A percentile compares a stretch with the other conserved stretches of the same genome.
These are phyloP conservation scores for Trinectes maculatus DNA, from an alignment of 2,113 vertebrate species.

Conservation along the genomic window DNA sequence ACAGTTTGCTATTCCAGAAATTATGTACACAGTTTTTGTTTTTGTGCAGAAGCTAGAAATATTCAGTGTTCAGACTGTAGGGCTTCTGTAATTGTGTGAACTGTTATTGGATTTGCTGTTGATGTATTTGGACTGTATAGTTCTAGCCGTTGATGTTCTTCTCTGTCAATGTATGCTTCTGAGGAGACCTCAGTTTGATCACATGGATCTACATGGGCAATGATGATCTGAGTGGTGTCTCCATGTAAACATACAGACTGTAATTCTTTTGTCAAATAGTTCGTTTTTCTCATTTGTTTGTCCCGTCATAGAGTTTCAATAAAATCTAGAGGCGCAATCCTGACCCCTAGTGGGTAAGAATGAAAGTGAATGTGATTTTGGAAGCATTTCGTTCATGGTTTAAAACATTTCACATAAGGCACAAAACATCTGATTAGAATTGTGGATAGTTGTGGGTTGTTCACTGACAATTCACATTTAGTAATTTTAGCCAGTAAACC, in stretches of 20 bases:
- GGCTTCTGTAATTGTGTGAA: too few relatives aligned
- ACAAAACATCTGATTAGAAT: background rate
- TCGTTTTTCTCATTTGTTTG: slow-evolving; percentile 7
- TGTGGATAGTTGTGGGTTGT: too few relatives aligned
- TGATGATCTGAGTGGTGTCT: background rate
- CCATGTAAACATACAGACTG: slow-evolving; percentile 19
- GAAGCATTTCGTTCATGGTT: too few relatives aligned
- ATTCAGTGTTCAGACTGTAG: background rate
- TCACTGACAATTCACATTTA: background rate
- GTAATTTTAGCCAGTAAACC: too few relatives aligned
- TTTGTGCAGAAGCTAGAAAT: background rate
- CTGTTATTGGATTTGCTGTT: background rate
- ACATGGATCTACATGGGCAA: slow-evolving; percentile 20
- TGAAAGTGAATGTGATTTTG: too few relatives aligned
- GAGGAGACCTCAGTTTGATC: background rate
- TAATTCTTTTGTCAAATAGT: slow-evolving; percentile 51
- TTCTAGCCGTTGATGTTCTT: background rate
- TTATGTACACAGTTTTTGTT: background rate
- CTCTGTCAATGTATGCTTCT: background rate
- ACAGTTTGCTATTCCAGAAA: background rate
- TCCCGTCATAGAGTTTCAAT: background rate
- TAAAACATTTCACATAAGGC: slow-evolving; percentile 1
- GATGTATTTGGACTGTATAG: background rate
- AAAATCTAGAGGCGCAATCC: slow-evolving; percentile 3
- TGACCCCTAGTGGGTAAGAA: slow-evolving; percentile 64